Conservation (phyloP, 2,888 invertebrate species). For the Agrochola macilenta region DNA sequence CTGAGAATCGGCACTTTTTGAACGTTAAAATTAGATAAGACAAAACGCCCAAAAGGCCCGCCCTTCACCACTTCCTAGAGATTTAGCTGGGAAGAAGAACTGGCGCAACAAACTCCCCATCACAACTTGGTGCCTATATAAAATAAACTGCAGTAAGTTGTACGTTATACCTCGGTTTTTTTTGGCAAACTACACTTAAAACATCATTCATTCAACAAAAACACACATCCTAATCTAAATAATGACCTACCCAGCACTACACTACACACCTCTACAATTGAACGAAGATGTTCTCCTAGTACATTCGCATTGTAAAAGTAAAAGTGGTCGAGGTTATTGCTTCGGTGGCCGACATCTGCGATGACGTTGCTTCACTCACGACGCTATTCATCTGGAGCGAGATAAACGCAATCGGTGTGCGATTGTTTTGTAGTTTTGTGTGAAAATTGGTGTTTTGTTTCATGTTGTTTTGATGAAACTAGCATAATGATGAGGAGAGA, state of each 20-base stretch:
- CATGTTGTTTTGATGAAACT: not conserved
- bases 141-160: not conserved
- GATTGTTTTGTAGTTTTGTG: slow-evolving; percentile 29
- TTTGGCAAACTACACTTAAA: not conserved
- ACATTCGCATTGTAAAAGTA: slow-evolving; percentile 74
- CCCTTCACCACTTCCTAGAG: too few species aligned
- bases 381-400: slow-evolving; percentile 34
- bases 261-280: slow-evolving; percentile 13
- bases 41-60: too few species aligned
- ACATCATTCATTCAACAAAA: not conserved
- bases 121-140: not conserved
- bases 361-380: slow-evolving; percentile 70
- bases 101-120: too few species aligned
- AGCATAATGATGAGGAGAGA: not conserved
- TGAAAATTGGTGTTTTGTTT: slow-evolving; percentile 5
- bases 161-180: not conserved
- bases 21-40: too few species aligned
- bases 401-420: slow-evolving; percentile 25
- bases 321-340: slow-evolving; percentile 78
- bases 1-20: too few species aligned
- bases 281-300: slow-evolving; percentile 53
- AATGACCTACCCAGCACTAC: slow-evolving; percentile 18
- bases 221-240: not conserved
- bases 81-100: too few species aligned
- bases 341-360: slow-evolving; percentile 76